phyloP scores from a whole-genome alignment of 2,888 invertebrate genomes.

The Gymnoscelis rufifasciata region DNA sequence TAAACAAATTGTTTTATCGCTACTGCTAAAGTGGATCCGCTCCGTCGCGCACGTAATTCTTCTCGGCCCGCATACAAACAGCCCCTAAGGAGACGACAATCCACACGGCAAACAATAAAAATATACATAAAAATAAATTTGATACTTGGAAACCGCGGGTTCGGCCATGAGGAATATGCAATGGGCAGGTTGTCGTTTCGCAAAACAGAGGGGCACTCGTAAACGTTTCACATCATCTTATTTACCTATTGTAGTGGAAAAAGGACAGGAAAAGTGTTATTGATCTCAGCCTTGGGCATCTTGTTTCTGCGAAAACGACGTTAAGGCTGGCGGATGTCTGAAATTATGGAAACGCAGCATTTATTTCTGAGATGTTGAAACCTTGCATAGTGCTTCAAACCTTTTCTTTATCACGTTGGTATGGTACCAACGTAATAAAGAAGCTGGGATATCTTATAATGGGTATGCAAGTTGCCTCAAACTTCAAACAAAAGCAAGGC shows the following conservation, averaged over 20 bases:
- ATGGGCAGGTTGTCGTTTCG: conserved; percentile 40
- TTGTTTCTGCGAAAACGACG: no score
- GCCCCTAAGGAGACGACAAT: conserved; percentile 73
- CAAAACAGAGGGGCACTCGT: conserved; percentile 27
- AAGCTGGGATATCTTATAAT: no score
- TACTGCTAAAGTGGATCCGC: conserved; percentile 62
- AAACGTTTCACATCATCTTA: conserved; percentile 1
- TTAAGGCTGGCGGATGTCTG: no score
- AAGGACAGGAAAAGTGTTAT: no score
- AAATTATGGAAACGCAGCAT: no score
- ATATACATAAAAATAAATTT: conserved; percentile 76
- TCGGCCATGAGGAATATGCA: conserved; percentile 58
- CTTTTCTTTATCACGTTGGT: no score
- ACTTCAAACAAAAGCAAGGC: no score
- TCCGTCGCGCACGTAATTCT: conserved; percentile 66
- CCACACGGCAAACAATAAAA: conserved; percentile 73
- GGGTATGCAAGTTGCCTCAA: no score
- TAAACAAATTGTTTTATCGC: conserved; percentile 75
- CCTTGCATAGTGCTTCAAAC: no score
- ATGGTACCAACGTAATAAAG: no score
- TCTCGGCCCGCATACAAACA: conserved; percentile 74
- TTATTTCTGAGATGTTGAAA: no score
- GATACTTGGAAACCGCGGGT: conserved; percentile 58
- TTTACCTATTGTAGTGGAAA: not conserved
- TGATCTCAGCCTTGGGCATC: no score